These are phyloP conservation scores for Moxostoma hubbsi DNA, from an alignment of 2,797 vertebrate species.

Conservation along the genomic window DNA sequence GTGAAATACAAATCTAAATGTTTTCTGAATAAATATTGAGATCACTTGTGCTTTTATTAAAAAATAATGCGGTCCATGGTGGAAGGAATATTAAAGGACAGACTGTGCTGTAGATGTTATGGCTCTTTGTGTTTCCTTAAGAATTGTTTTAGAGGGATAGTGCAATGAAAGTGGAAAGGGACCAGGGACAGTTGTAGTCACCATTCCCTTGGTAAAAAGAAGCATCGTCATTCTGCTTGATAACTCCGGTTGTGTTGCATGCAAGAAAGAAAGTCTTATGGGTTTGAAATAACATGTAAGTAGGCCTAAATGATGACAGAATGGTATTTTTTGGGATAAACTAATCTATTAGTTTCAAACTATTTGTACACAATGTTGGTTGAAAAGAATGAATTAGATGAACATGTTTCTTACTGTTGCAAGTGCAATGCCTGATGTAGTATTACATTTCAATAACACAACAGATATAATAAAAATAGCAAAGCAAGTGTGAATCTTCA, in stretches of 20 bases:
- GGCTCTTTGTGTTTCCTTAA: slow-evolving; percentile 1
- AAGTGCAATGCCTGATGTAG: neutral
- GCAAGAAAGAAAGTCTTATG: too few relatives aligned
- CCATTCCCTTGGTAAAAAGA: too few relatives aligned
- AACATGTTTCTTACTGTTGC: slow-evolving; percentile 2
- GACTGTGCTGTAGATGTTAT: slow-evolving; percentile 28
- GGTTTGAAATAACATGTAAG: too few relatives aligned
- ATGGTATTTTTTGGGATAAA: too few relatives aligned
- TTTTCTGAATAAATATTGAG: slow-evolving; percentile 76
- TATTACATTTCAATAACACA: neutral
- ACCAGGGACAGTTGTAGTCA: too few relatives aligned
- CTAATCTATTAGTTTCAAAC: slow-evolving; percentile 5
- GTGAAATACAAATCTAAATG: slow-evolving; percentile 79
- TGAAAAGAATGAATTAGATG: neutral
- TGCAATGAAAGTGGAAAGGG: too few relatives aligned
- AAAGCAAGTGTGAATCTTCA: too few relatives aligned
- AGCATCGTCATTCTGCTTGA: too few relatives aligned
- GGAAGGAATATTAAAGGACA: slow-evolving; percentile 43
- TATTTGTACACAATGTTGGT: slow-evolving; percentile 4
- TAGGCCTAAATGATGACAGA: too few relatives aligned
- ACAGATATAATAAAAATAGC: too few relatives aligned
- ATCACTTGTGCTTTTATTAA: slow-evolving; percentile 73
- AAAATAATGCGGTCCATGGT: slow-evolving; percentile 43
- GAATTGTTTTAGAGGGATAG: neutral
- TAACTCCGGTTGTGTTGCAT: too few relatives aligned